phyloP scores from a whole-genome alignment of 1,140 invertebrate species.

The Drosophila pallidifrons region DNA sequence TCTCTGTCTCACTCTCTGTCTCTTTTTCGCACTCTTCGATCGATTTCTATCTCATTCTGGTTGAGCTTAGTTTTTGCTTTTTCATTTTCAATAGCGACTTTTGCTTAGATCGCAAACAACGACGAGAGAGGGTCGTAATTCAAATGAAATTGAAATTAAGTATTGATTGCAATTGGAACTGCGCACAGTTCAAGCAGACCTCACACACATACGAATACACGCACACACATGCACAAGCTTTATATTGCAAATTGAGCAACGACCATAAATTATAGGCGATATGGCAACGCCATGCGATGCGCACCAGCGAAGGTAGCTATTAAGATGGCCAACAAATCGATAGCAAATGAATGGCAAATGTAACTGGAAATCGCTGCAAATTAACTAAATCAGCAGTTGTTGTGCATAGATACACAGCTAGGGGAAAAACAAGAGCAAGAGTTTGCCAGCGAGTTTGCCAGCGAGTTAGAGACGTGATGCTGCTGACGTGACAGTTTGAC shows the following conservation, averaged over 20 bases:
- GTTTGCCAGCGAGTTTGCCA: neutral
- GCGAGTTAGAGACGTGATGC: neutral
- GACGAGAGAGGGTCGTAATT: conserved; percentile 24
- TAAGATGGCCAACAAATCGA: conserved; percentile 42
- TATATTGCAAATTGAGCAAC: conserved; percentile 60
- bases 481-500: conserved; percentile 12
- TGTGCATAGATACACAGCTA: conserved; percentile 1
- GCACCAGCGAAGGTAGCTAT: conserved; percentile 20
- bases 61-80: conserved; percentile 17
- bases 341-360: conserved; percentile 41
- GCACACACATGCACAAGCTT: conserved; percentile 10
- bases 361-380: conserved; percentile 61
- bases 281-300: conserved; percentile 46
- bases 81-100: conserved; percentile 23
- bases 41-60: conserved; percentile 15
- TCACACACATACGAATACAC: conserved; percentile 13
- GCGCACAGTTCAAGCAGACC: conserved; percentile 11
- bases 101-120: conserved; percentile 19
- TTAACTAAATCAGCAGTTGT: conserved; percentile 66
- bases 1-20: conserved; percentile 11
- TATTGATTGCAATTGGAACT: conserved; percentile 68
- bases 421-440: conserved; percentile 14
- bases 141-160: conserved; percentile 73
- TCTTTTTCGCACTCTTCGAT: neutral
- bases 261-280: conserved; percentile 52